Conservation (phyloP, 2,113 vertebrate genomes). For the Eclectus roratus region DNA sequence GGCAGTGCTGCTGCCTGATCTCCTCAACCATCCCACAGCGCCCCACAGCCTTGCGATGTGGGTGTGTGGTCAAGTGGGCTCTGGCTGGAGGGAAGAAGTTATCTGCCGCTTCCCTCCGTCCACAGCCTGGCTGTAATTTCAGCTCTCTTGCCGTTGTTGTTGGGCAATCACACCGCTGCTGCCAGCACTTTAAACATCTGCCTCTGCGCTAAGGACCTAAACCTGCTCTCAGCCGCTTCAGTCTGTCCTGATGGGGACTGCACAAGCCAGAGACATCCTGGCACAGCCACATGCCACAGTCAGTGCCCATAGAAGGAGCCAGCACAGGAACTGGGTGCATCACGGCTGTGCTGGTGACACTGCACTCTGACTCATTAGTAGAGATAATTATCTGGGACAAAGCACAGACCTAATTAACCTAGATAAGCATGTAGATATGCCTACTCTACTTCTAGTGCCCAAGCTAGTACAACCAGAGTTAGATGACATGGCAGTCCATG, state of each 20-base stretch:
- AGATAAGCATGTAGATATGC: constrained; percentile 15
- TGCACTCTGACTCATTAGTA: not conserved
- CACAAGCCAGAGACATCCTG: rapidly evolving
- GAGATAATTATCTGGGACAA: constrained; percentile 21
- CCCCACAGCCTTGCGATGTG: not conserved
- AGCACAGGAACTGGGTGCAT: rapidly evolving
- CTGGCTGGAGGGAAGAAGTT: rapidly evolving
- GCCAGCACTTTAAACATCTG: not conserved
- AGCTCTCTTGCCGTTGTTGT: not conserved
- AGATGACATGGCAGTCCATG: not conserved
- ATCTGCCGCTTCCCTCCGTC: not conserved
- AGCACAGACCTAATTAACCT: not conserved
- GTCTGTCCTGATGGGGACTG: not conserved
- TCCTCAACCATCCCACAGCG: rapidly evolving
- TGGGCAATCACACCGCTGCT: not conserved
- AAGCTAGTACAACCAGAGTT: not conserved
- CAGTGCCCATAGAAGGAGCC: rapidly evolving
- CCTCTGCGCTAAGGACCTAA: not conserved
- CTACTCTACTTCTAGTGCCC: not conserved
- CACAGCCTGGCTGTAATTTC: not conserved
- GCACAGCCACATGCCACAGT: rapidly evolving
- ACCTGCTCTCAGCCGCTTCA: rapidly evolving
- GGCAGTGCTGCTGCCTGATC: rapidly evolving
- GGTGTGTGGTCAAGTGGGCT: not conserved
- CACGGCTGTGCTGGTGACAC: not conserved